Base-by-base conservation (phyloP, 2,888 invertebrate genomes). In the Deilephila elpenor region DNA sequence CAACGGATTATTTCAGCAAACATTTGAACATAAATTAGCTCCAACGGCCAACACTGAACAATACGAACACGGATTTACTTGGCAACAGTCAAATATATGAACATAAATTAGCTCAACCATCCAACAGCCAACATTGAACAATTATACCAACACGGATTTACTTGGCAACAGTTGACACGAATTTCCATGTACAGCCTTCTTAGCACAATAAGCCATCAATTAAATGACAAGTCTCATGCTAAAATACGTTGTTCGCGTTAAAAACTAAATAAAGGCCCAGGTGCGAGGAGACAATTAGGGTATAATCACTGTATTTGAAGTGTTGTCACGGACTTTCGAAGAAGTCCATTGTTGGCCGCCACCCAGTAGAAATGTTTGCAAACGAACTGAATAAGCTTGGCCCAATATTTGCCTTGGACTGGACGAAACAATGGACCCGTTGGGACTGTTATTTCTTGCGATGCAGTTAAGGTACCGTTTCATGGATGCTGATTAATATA, bases 341-440 rank as follows among this genome's bases (percentile, higher is more conserved):
- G 93, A 93, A 94, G 83, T 72, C 75, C 84, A 87, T 94, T 94
- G 93, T 94, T 88, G 84, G 84, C 79, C 79, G 89, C 94, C 94
- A 93, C 94, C 94, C 93, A 93, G 92, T 88, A 90, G 90, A 84
- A 80, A 80, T 94, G 94, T 94, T 94, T 94, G 93, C 93, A 93
- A 93, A 92, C 93, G 88, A 80, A 78, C 88, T 91, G 89, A 92
- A 93, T 92, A 88, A 88, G 84, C 84, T 85, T 86, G 89, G 81
- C 85, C 90, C 93, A 94, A 93, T 94, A 94, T 94, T 94, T 94
- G 93, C 91, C 83, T 85, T 93, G 86, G 93, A 91, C 91, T 92
- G 92, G 92, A 92, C 87, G 91, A 94, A 93, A 94, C 94, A 94
- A 94, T 89, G 89, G 90, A 86, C 83, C 87, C 86, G 86, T 84